A percentile compares a stretch with the other conserved stretches of the same genome.
These are phyloP conservation scores for Pseudomyrmex sp. DNA, from an alignment of 1,140 invertebrate genomes.

Conservation along the genomic window DNA sequence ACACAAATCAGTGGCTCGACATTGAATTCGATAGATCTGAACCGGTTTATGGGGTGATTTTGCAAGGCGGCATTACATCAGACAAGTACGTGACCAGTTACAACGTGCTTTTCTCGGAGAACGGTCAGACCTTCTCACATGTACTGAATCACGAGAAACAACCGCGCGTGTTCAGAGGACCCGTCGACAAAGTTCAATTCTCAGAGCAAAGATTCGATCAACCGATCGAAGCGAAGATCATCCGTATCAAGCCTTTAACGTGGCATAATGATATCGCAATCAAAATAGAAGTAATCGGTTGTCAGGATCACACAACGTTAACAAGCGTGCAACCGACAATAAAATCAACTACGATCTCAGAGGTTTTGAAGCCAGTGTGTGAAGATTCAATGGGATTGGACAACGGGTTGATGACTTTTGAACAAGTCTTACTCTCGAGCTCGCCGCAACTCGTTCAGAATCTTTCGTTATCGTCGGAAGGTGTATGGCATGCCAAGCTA, in stretches of 20 bases:
- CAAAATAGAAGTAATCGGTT: constrained; percentile 91
- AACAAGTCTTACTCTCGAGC: constrained; percentile 87
- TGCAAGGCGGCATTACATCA: constrained; percentile 88
- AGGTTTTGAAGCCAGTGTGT: constrained; percentile 81
- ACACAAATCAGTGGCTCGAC: constrained; percentile 85
- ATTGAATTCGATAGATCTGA: constrained; percentile 88
- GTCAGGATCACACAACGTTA: constrained; percentile 81
- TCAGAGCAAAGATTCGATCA: constrained; percentile 88
- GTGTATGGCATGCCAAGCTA: constrained; percentile 74
- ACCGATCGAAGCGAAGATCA: constrained; percentile 90
- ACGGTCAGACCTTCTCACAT: constrained; percentile 87
- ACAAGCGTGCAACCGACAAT: constrained; percentile 30
- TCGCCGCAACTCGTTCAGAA: constrained; percentile 74
- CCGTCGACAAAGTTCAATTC: constrained; percentile 86
- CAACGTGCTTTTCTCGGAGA: constrained; percentile 89
- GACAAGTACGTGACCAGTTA: constrained; percentile 92
- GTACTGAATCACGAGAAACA: constrained; percentile 80
- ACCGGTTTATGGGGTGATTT: constrained; percentile 90
- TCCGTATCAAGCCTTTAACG: constrained; percentile 90
- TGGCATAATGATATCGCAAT: constrained; percentile 92
- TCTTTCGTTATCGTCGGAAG: constrained; percentile 68
- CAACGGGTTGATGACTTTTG: constrained; percentile 85
- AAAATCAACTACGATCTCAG: constrained; percentile 6
- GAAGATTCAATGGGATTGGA: constrained; percentile 89
- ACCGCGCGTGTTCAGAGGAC: constrained; percentile 90